A percentile compares a stretch with the other conserved stretches of the same genome.
These are phyloP conservation scores for Ahaetulla prasina DNA, from an alignment of 2,113 vertebrate genomes.

Conservation along the genomic window DNA sequence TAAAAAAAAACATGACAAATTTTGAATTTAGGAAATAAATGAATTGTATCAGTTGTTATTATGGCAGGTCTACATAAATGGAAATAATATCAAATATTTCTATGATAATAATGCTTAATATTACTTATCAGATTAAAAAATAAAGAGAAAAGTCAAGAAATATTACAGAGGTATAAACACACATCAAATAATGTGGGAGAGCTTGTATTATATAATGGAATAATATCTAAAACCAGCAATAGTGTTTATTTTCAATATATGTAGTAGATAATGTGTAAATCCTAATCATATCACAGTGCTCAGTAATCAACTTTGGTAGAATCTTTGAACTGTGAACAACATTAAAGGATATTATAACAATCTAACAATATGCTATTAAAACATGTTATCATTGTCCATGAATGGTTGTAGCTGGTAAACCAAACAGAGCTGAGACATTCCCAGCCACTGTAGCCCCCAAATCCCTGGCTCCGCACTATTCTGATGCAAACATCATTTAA, in stretches of 20 bases:
- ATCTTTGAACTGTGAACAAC: not conserved
- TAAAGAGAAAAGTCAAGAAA: not conserved
- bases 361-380: not conserved
- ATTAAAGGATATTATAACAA: not conserved
- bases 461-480: not conserved
- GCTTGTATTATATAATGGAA: not conserved
- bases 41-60: not conserved
- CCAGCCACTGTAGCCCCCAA: not conserved
- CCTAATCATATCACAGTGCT: not conserved
- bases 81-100: not conserved
- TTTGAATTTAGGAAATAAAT: not conserved
- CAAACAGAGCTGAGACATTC: not conserved
- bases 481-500: not conserved
- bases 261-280: not conserved
- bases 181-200: not conserved
- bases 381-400: not conserved
- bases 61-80: not conserved
- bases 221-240: not conserved
- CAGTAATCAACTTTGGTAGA: not conserved
- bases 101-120: not conserved
- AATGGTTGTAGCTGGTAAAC: not conserved
- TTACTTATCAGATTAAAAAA: not conserved
- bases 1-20: too few relatives aligned
- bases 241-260: not conserved
- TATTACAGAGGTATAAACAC: not conserved